phyloP scores from a whole-genome alignment of 2,888 invertebrate species.

The Elegia similella region DNA sequence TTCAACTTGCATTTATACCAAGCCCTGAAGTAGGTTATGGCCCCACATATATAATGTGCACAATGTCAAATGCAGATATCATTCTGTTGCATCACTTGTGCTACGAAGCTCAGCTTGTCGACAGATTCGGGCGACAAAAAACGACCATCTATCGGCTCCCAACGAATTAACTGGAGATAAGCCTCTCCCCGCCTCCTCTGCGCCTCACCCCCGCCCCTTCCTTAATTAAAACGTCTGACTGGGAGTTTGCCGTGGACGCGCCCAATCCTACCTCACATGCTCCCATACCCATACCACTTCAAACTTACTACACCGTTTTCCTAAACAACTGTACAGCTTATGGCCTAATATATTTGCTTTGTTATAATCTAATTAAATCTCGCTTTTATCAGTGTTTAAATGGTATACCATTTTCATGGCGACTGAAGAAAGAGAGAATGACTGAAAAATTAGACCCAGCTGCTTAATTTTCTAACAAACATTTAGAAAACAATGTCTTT shows the following conservation, averaged over 20 bases:
- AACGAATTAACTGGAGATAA: slow-evolving; percentile 47
- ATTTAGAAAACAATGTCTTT: too few species aligned
- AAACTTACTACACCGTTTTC: background rate
- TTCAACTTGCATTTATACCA: too few species aligned
- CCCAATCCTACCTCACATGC: background rate
- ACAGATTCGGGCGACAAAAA: slow-evolving; percentile 31
- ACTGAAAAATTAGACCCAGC: too few species aligned
- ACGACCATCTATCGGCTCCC: slow-evolving; percentile 33
- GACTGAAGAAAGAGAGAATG: too few species aligned
- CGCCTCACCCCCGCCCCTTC: slow-evolving; percentile 28
- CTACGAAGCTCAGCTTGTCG: slow-evolving; percentile 8
- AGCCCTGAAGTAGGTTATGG: too few species aligned
- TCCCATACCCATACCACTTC: background rate
- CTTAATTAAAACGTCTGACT: slow-evolving; percentile 53
- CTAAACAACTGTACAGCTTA: too few species aligned
- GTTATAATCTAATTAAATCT: too few species aligned
- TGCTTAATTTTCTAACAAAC: too few species aligned
- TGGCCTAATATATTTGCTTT: too few species aligned
- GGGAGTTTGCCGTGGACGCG: slow-evolving; percentile 26
- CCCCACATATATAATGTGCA: too few species aligned
- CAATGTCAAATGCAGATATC: background rate
- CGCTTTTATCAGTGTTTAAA: too few species aligned
- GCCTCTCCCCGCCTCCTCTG: slow-evolving; percentile 26
- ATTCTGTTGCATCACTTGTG: background rate
- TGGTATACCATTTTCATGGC: too few species aligned